Base-by-base conservation (phyloP, 2,113 vertebrate species). In the Gymnorhina tibicen region DNA sequence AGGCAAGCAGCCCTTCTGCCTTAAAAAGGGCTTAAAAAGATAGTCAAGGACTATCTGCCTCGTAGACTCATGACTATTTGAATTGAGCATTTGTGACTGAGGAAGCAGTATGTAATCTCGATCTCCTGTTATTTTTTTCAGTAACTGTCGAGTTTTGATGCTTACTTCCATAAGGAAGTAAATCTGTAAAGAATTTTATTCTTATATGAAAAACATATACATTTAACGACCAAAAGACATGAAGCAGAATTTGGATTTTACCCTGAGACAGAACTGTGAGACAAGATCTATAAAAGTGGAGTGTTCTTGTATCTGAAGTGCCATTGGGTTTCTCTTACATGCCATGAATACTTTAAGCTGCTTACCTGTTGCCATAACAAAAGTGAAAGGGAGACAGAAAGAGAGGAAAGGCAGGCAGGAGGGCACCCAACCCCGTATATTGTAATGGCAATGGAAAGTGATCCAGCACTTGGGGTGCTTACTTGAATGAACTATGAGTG, bases 51-150 rank as follows among this genome's bases (percentile, higher is more conserved):
- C 30, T 96, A 63, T 91, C 73, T 52, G 73, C 90, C 81, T 97
- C 13, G 8, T 87, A 83, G 63, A 78, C 80, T 97, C 93, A 95
- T 93, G 72, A 94, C 96, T 97, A 96, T 95, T 96, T 97, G 93
- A 97, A 96, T 3, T 68, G 33, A 94, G 37, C 22, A 30, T 73
- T 90, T 97, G 49, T 78, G 74, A 95, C 82, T 42, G 63, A 67
- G 42, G 88, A 68, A 87, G 46, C 18, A 72, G 37, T 22, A 85
- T 49, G 56, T 66, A 64, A 55, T 63, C 58, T 95, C 39, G 14
- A 53, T 52, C 74, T 94, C 79, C 39, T 75, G 13, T 52, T 85
- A 90, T 60, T 95, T 50, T 10, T 22, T 75, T 15, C n/a, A 42
- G 49, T 52, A 81, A 27, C 32, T 74, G 19, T 55, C 3, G 1